Evolutionary conservation across 1,140 invertebrate genomes (phyloP), one percentile per base, ranked within the genome.

Genomic region (Tyrophagus putrescentiae): DNA sequence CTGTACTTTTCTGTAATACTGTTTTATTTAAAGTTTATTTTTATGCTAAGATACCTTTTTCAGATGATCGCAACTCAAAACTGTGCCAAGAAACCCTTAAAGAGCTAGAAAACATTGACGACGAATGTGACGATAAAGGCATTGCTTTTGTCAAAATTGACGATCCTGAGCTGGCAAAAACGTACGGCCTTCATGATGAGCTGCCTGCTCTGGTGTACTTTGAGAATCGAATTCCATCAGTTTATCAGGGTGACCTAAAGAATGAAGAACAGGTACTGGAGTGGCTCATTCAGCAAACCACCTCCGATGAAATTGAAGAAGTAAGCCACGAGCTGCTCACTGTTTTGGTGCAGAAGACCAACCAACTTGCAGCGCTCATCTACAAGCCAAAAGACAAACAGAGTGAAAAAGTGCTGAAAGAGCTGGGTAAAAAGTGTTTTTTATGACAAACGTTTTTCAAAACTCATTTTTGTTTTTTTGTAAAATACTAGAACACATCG

Each of bases 261-360:
- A 82, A 80, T 67, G 89, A 93, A 73, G 87, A 92, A 72, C 86
- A 91, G 72, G 88, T 94, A 5, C 74, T 94, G 65, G 86, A 93
- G 72, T 93, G 89, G 89, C 74, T 93, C 67, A 84, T 92, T 57
- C 81, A 90, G 56, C 65, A 93, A 90, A 71, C 78, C 86, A 23
- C 87, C 90, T 86, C 86, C 11, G 90, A 93, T 75, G 89, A 93
- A 76, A 94, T 94, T 66, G 89, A 94, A 77, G 88, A 94, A 73
- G 83, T 94, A 41, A 91, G 87, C 33, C 87, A 91, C 72, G 87
- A 92, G 75, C 92, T 93, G 85, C 77, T 94, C 53, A 85, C 91
- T 68, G 81, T 82, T 69, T 76, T 94, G 39, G 83, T 93, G 56
- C 84, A 85, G 68, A 84, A 90, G 70, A 82, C 85, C 56, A 85